Evolutionary conservation across 2,888 invertebrate species (phyloP).

Genomic region (Zygogramma bicolorata): DNA sequence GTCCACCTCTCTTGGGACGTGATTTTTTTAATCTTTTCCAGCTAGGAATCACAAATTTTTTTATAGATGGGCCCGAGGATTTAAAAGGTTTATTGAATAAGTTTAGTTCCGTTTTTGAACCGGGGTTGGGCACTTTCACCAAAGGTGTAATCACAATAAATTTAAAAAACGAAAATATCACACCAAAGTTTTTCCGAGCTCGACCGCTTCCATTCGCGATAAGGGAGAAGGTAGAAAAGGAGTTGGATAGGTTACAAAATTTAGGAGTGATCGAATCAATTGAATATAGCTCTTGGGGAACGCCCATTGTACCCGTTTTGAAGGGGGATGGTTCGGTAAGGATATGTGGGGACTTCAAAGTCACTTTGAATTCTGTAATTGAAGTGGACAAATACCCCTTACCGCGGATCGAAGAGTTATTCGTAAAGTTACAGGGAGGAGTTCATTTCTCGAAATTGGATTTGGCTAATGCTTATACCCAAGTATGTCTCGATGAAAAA

Average conservation of each 20-base stretch:
- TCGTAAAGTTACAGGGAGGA: constrained; percentile 35
- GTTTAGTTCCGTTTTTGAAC: not conserved
- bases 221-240: constrained; percentile 4
- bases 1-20: not conserved
- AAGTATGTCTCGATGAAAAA: constrained; percentile 30
- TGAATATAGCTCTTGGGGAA: constrained; percentile 10
- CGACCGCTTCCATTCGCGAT: constrained; percentile 17
- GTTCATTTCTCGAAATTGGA: constrained; percentile 35
- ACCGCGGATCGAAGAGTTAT: too few relatives aligned
- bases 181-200: not conserved
- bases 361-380: not conserved
- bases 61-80: not conserved
- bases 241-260: constrained; percentile 8
- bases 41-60: not conserved
- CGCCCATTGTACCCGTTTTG: constrained; percentile 3
- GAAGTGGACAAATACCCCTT: not conserved
- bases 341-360: constrained; percentile 9
- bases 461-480: constrained; percentile 33
- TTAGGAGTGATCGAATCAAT: constrained; percentile 15
- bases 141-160: constrained; percentile 7
- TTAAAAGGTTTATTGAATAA: not conserved
- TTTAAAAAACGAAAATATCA: constrained; percentile 4
- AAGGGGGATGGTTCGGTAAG: constrained; percentile 2
- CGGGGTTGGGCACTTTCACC: constrained; percentile 2
- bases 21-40: constrained; percentile 1